Conservation (phyloP, 1,140 invertebrate genomes). For the Trachelipus rathkii region DNA sequence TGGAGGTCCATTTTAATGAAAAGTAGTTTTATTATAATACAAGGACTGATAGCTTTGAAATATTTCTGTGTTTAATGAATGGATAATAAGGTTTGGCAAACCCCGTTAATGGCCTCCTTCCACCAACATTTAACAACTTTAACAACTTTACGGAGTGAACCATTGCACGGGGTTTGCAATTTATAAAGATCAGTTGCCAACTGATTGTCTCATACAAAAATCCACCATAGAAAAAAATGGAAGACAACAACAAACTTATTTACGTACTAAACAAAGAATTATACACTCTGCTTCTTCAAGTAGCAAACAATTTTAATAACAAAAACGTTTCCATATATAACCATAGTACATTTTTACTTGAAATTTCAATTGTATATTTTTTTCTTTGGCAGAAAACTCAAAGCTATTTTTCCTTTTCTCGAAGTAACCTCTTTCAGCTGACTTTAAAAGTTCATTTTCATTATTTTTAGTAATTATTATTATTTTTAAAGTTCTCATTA, state of each 20-base stretch:
- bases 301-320: constrained; percentile 6
- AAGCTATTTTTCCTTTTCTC: too few species aligned
- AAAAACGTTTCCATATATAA: background rate
- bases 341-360: background rate
- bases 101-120: background rate
- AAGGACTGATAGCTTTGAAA: constrained; percentile 9
- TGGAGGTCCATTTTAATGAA: background rate
- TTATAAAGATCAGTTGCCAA: background rate
- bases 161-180: background rate
- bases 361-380: too few species aligned
- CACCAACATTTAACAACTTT: background rate
- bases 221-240: constrained; percentile 2
- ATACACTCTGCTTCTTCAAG: background rate
- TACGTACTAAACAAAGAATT: background rate
- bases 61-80: background rate
- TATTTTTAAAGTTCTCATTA: too few species aligned
- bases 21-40: background rate
- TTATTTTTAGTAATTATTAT: too few species aligned
- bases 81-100: background rate
- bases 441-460: background rate
- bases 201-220: constrained; percentile 2
- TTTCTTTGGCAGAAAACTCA: too few species aligned
- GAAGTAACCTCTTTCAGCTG: background rate
- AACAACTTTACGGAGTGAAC: background rate
- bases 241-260: background rate